Conservation (phyloP, 2,888 invertebrate species). For the Eupithecia insigniata region DNA sequence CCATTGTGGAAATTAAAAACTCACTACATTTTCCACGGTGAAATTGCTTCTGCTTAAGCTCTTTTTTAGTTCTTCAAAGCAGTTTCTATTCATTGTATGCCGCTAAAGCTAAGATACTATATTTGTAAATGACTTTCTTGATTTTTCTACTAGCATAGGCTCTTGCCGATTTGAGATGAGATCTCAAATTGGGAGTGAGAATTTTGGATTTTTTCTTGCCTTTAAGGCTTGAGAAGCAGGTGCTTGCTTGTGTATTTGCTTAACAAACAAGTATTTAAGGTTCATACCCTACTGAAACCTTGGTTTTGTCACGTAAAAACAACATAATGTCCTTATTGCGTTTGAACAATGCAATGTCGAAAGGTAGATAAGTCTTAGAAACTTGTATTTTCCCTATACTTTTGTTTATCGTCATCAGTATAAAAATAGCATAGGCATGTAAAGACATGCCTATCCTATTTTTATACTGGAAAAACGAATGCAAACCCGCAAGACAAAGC, state of each 20-base stretch:
- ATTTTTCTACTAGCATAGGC: too few relatives aligned
- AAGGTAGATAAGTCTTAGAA: neutral
- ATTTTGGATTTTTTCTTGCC: too few relatives aligned
- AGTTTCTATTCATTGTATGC: too few relatives aligned
- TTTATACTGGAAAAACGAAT: neutral
- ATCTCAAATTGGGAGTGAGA: too few relatives aligned
- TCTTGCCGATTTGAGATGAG: too few relatives aligned
- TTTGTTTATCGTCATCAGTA: slow-evolving; percentile 19
- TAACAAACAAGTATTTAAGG: neutral
- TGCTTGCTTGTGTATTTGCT: neutral
- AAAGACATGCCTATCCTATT: too few relatives aligned
- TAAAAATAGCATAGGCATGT: too few relatives aligned
- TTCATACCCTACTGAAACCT: neutral
- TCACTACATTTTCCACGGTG: slow-evolving; percentile 9
- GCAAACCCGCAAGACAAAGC: neutral
- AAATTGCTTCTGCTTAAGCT: neutral
- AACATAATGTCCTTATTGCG: slow-evolving; percentile 35
- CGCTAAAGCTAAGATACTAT: too few relatives aligned
- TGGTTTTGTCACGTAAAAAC: slow-evolving; percentile 33
- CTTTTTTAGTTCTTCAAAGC: too few relatives aligned
- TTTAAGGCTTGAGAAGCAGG: neutral
- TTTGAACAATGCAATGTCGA: slow-evolving; percentile 41
- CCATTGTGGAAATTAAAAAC: slow-evolving; percentile 32
- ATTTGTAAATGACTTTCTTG: too few relatives aligned
- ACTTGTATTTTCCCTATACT: slow-evolving; percentile 32